These are phyloP conservation scores for Teleiodes luculella DNA, from an alignment of 2,888 invertebrate genomes.

Conservation along the genomic window DNA sequence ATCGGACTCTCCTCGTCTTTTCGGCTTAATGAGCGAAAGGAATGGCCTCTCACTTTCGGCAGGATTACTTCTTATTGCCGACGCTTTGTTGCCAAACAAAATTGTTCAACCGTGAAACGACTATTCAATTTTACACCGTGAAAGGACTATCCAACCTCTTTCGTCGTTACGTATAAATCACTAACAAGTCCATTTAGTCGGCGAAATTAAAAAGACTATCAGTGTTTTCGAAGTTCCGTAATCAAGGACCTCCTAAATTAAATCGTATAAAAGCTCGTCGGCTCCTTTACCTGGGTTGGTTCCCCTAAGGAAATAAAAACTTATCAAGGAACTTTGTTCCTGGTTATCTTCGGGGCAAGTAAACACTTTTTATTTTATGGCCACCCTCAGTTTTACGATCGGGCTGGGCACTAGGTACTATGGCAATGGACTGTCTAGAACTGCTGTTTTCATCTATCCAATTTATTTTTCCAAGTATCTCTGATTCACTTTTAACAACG, in stretches of 20 bases:
- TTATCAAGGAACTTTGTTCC: constrained; percentile 72
- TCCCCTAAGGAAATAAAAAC: constrained; percentile 70
- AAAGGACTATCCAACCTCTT: background rate
- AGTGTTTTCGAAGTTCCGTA: constrained; percentile 2
- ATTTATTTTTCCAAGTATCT: constrained; percentile 12
- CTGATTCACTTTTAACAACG: constrained; percentile 3
- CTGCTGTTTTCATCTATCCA: constrained; percentile 33
- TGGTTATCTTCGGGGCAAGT: constrained; percentile 67
- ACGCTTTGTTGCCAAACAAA: constrained; percentile 15
- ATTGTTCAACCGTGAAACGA: constrained; percentile 2
- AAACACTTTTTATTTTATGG: constrained; percentile 76
- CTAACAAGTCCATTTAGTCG: constrained; percentile 1
- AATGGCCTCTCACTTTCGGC: constrained; percentile 36
- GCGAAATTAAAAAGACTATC: constrained; percentile 11
- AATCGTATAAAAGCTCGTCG: constrained; percentile 20
- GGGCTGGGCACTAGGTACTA: constrained; percentile 28
- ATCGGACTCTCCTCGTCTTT: constrained; percentile 55
- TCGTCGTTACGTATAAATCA: background rate
- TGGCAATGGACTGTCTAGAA: constrained; percentile 32
- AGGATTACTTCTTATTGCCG: constrained; percentile 7
- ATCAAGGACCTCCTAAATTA: constrained; percentile 12
- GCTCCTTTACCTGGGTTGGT: constrained; percentile 45
- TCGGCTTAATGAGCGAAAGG: constrained; percentile 58
- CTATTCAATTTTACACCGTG: background rate
- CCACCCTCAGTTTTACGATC: constrained; percentile 60